These are phyloP conservation scores for Cettia cetti DNA, from an alignment of 2,113 vertebrate genomes.

Conservation along the genomic window DNA sequence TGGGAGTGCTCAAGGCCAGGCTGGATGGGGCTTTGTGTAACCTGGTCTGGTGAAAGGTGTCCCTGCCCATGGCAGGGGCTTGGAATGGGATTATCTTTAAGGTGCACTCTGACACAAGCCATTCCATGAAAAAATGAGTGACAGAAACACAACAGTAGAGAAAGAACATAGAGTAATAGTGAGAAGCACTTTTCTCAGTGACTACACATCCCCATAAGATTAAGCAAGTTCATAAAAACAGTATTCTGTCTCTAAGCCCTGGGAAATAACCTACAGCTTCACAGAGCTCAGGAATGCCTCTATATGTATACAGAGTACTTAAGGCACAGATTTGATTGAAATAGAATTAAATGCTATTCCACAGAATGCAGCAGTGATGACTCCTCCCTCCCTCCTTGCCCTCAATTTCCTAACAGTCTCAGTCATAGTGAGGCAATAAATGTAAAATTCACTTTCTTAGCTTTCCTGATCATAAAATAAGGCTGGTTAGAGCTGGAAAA, in stretches of 20 bases:
- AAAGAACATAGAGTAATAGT: not conserved
- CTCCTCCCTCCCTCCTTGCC: not conserved
- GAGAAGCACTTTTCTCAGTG: not conserved
- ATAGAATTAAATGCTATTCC: not conserved
- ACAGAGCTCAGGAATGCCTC: not conserved
- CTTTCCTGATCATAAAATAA: not conserved
- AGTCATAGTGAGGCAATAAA: not conserved
- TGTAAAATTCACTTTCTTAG: not conserved
- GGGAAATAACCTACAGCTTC: not conserved
- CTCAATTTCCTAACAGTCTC: not conserved
- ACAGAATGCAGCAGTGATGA: not conserved
- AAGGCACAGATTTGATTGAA: not conserved
- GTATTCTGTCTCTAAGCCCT: not conserved
- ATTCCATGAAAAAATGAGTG: not conserved
- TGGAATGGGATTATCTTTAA: not conserved
- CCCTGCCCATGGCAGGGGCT: not conserved
- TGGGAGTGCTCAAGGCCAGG: not conserved
- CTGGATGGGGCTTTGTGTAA: not conserved
- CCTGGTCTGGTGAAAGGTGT: not conserved
- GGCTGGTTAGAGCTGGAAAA: not conserved
- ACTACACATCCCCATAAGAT: not conserved
- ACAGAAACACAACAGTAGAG: not conserved
- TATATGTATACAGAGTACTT: not conserved
- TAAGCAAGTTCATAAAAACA: not conserved
- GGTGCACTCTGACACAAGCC: not conserved